Base-by-base conservation (phyloP, 2,113 vertebrate genomes). In the Pygoscelis adeliae region DNA sequence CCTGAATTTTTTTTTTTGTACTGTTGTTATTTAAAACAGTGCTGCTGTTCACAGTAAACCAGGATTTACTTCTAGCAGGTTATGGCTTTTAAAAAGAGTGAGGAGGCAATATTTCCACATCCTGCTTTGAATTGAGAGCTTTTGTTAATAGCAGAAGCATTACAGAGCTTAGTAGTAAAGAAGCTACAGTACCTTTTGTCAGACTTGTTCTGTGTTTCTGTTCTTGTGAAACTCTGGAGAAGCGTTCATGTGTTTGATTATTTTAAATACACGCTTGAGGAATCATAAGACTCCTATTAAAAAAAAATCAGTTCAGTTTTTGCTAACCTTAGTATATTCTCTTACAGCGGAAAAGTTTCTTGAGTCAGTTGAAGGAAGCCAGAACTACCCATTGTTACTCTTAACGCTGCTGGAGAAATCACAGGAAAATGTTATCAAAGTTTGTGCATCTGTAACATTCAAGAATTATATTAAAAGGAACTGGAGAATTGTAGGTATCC, bases 401-500 rank as follows among this genome's bases (percentile, higher is more conserved):
- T 98, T 99, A 91, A 99, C 99, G 0, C 97, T 99, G 76, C 95
- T 99, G 94, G 99, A 99, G 96, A 99, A 99, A 91, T 99, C 99
- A 50, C 99, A 99, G 94, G 99, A 99, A 93, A 99, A 98, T 46
- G 99, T 99, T 92, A 99, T 99, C 88, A 99, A 99, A 94, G 99
- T 99, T 40, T 99, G 99, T 97, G 98, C 99, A 38, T 99, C 99
- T 76, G 99, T 99, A 74, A 99, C 99, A 0, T 99, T 99, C 98
- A 99, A 99, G 98, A 99, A 99, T 90, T 99, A 99, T 91, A 99
- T 99, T 95, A 99, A 99, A 98, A 99, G 99, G 97, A 99, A 99
- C 97, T 99, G 99, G 99, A 99, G 99, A 97, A 98, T 99, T 98
- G 99, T 99, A 98, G 98, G 99, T 98, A 98, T 97, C 97, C 84